A percentile compares a stretch with the other conserved stretches of the same genome.
phyloP scores from a whole-genome alignment of 2,797 vertebrate species.

The Dermochelys coriacea region DNA sequence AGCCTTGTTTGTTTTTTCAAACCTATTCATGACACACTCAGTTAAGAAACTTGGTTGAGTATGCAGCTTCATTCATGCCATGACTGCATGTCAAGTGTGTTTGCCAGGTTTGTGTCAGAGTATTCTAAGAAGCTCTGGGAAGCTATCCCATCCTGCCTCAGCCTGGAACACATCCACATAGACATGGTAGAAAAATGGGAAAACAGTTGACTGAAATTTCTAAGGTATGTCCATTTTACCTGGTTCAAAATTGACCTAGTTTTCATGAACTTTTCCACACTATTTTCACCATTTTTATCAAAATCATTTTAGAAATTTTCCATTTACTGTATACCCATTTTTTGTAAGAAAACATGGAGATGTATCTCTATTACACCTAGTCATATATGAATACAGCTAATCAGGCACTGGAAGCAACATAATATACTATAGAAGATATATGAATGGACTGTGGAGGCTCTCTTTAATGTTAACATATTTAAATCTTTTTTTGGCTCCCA shows the following conservation, averaged over 20 bases:
- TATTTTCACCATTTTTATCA: no score
- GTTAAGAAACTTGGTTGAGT: slow-evolving; percentile 27
- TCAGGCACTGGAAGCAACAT: background rate
- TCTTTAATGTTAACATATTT: no score
- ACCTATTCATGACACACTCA: background rate
- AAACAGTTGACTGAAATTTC: background rate
- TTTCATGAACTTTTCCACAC: background rate
- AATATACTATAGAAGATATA: background rate
- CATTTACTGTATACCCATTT: background rate
- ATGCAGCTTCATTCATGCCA: slow-evolving; percentile 18
- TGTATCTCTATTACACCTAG: background rate
- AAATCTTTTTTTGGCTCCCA: background rate
- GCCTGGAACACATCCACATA: background rate
- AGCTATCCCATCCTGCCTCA: background rate
- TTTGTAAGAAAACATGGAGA: background rate
- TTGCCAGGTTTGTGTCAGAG: background rate
- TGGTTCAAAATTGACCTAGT: background rate
- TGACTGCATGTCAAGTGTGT: slow-evolving; percentile 18
- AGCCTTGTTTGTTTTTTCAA: background rate
- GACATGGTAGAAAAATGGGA: background rate
- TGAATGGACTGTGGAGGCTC: background rate
- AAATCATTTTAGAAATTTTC: background rate
- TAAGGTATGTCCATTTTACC: background rate
- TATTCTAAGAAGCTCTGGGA: background rate
- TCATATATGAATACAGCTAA: background rate